A percentile compares a stretch with the other conserved stretches of the same genome.
phyloP scores from a whole-genome alignment of 2,113 vertebrate species.

The Corvus hawaiiensis region DNA sequence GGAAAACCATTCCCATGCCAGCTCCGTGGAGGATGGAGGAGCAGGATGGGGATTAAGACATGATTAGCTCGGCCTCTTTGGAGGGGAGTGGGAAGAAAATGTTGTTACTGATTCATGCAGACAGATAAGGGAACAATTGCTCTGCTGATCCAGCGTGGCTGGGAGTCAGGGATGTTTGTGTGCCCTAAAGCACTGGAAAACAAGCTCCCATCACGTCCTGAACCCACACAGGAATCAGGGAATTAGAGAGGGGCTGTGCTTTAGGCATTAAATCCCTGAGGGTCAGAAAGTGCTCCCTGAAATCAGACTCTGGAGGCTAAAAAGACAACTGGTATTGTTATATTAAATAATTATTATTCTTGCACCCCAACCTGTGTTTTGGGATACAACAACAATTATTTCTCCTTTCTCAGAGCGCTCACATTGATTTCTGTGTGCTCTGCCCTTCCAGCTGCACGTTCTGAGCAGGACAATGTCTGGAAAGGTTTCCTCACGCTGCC shows the following conservation, averaged over 20 bases:
- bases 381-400: not conserved
- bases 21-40: not conserved
- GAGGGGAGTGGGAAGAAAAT: not conserved
- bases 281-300: not conserved
- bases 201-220: not conserved
- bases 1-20: not conserved
- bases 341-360: not conserved
- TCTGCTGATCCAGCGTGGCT: not conserved
- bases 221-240: not conserved
- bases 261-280: not conserved
- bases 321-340: not conserved
- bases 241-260: not conserved
- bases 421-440: not conserved
- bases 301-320: not conserved
- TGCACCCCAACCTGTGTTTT: not conserved
- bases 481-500: conserved; percentile 7
- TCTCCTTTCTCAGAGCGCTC: not conserved
- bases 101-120: not conserved
- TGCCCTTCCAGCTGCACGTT: not conserved
- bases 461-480: conserved; percentile 6
- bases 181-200: not conserved
- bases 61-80: not conserved
- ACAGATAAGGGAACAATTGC: not conserved
- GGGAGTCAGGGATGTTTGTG: not conserved
- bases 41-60: not conserved